Conservation (phyloP, 2,113 vertebrate genomes). For the Oxyruncus cristatus region DNA sequence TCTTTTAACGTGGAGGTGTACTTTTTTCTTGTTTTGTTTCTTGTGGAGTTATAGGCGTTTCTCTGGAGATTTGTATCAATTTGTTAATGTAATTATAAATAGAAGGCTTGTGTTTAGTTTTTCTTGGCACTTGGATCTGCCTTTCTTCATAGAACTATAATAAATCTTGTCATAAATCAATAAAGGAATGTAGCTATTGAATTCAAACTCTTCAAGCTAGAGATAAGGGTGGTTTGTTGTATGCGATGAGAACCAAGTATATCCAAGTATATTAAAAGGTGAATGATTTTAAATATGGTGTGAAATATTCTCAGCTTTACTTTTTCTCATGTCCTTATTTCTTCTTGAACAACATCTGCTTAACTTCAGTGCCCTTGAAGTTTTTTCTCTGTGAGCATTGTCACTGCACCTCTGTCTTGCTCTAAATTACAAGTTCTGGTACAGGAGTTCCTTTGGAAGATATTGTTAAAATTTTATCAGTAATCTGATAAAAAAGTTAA, state of each 20-base stretch:
- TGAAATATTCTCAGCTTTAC: neutral
- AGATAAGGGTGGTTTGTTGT: neutral
- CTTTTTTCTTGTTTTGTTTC: conserved; percentile 1
- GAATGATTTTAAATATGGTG: neutral
- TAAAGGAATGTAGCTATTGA: neutral
- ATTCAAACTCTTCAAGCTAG: neutral
- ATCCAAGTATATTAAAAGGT: neutral
- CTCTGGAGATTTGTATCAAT: neutral
- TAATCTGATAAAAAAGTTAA: neutral
- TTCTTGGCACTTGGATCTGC: neutral
- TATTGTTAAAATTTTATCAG: neutral
- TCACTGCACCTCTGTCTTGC: neutral
- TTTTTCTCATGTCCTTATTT: neutral
- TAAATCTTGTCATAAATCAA: neutral
- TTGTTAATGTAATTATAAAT: conserved; percentile 7
- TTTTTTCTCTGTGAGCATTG: neutral
- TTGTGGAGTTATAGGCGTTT: neutral
- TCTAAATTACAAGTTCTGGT: neutral
- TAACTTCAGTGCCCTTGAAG: neutral
- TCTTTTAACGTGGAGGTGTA: neutral
- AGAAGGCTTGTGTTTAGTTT: neutral
- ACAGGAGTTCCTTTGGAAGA: neutral
- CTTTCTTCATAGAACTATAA: neutral
- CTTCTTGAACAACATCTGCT: neutral
- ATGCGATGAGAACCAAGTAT: neutral